Conservation (phyloP, 2,888 invertebrate genomes). For the Rotaria macrura region DNA sequence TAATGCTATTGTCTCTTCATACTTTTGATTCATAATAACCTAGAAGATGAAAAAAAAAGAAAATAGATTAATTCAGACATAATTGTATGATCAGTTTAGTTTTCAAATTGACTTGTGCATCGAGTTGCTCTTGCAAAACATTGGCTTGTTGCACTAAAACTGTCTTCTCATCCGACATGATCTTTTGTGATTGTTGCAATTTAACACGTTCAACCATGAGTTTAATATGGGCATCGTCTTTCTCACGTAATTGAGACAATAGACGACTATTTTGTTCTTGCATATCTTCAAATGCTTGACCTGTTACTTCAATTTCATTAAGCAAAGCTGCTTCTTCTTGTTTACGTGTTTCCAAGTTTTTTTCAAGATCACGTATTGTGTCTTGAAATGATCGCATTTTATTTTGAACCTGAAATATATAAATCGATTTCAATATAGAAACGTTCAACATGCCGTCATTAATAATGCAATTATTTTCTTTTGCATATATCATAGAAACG, state of each 20-base stretch:
- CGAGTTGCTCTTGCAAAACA: constrained; percentile 75
- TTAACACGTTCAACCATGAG: constrained; percentile 92
- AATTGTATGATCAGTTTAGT: too few relatives aligned
- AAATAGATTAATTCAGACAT: neutral
- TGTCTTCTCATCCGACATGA: constrained; percentile 84
- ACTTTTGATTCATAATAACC: constrained; percentile 69
- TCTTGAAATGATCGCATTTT: constrained; percentile 89
- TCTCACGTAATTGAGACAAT: constrained; percentile 73
- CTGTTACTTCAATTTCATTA: constrained; percentile 97
- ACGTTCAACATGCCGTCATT: too few relatives aligned
- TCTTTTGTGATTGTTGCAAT: constrained; percentile 83
- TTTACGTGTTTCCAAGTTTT: constrained; percentile 65
- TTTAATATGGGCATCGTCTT: constrained; percentile 88
- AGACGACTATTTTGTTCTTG: constrained; percentile 52
- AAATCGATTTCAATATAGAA: too few relatives aligned
- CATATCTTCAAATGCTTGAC: constrained; percentile 97
- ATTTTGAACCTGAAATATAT: constrained; percentile 67
- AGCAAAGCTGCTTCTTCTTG: constrained; percentile 82
- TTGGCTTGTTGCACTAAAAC: constrained; percentile 73
- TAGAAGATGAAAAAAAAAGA: neutral
- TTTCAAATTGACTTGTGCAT: constrained; percentile 85
- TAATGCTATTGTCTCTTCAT: constrained; percentile 88
- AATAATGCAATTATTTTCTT: too few relatives aligned
- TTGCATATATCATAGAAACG: too few relatives aligned
- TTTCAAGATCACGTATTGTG: constrained; percentile 77